Base-by-base conservation (phyloP, 2,888 invertebrate genomes). In the Eupsilia transversa region DNA sequence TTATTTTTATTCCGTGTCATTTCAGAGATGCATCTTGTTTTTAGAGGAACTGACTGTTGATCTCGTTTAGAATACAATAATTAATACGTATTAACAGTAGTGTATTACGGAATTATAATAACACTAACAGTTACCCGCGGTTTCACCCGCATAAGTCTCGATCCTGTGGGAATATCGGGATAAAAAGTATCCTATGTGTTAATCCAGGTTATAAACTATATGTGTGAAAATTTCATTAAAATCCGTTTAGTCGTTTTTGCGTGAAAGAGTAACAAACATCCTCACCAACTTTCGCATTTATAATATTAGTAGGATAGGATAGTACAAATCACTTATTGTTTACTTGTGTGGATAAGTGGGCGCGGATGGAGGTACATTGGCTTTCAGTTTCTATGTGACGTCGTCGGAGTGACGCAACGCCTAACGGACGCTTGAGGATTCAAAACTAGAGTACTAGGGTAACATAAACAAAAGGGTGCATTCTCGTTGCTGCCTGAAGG, bases 401-500 rank as follows among this genome's bases (percentile, higher is more conserved):
- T 76, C 46, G 0, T 3, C 68, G 54, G 17, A 60, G 33, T 75
- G 46, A 76, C 68, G 61, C 33, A 49, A 76, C 23, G 76, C 14
- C 3, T 49, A 23, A 17, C 30, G 41, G 23, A 68, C 33, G 54
- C n/a, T 76, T 76, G 61, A 69, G 33, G 46, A 54, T 76, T 69
- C 49, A 57, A 69, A 76, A 69, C 27, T 3, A 63, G 52, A 43
- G 27, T 41, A 76, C 77, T 56, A 69, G 56, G 56, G 20, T 43
- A 76, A 27, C 41, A 76, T 76, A 23, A 41, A 5, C 9, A 9
- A 9, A 17, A 33, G 23, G 17, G 20, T 54, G 59, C 27, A 17
- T 60, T 49, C 41, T 52, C 12, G 27, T 43, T 66, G 27, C 17
- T 64, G 27, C 9, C 17, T 49, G 23, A n/a, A 30, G 7, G 10